Conservation (phyloP, 2,888 invertebrate genomes). For the Microplitis manilae region DNA sequence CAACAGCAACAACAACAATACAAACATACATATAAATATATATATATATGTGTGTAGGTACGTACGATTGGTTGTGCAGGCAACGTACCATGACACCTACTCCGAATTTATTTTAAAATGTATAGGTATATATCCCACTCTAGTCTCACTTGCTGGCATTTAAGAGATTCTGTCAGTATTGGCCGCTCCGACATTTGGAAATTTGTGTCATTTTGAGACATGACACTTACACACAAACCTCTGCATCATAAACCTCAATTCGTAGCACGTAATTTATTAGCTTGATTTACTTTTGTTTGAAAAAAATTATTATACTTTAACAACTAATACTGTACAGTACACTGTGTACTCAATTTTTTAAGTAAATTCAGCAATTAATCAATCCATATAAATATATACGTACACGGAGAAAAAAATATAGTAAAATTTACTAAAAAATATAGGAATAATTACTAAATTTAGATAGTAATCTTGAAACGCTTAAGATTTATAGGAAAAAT, state of each 20-base stretch:
- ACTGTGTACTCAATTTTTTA: too few species aligned
- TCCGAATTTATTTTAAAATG: not conserved
- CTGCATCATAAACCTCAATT: constrained; percentile 41
- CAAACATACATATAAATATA: too few species aligned
- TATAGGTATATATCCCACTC: constrained; percentile 38
- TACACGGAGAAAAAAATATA: too few species aligned
- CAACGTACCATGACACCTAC: not conserved
- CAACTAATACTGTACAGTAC: too few species aligned
- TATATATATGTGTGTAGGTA: not conserved
- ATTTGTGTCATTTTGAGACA: constrained; percentile 48
- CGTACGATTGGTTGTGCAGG: not conserved
- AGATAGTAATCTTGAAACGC: too few species aligned
- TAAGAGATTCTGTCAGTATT: not conserved
- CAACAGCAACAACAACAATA: not conserved
- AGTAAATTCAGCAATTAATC: not conserved
- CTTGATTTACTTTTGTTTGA: constrained; percentile 44
- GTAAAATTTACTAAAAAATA: too few species aligned
- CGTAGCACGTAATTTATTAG: constrained; percentile 27
- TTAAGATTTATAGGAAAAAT: too few species aligned
- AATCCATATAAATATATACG: not conserved
- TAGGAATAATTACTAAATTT: too few species aligned
- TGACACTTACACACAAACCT: constrained; percentile 25
- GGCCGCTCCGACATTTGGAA: constrained; percentile 18
- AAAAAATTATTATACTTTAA: not conserved
- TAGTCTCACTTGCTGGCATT: not conserved